A percentile compares a stretch with the other conserved stretches of the same genome.
Conservation (phyloP, 1,140 invertebrate species). For the Calosoma granatense region DNA sequence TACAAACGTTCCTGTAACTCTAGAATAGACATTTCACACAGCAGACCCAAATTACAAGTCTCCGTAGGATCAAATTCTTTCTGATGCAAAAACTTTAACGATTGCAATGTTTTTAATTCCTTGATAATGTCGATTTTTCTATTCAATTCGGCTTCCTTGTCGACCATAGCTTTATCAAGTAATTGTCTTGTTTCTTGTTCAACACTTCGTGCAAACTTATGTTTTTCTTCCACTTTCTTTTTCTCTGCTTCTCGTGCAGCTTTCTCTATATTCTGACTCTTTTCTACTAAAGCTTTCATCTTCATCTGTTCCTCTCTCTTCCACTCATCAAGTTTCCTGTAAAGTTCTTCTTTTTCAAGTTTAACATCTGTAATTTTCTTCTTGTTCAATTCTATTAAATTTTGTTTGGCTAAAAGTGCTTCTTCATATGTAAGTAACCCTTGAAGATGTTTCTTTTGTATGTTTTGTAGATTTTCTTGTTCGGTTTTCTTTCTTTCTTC, state of each 20-base stretch:
- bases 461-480: slow-evolving; percentile 37
- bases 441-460: slow-evolving; percentile 43
- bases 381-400: slow-evolving; percentile 36
- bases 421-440: slow-evolving; percentile 45
- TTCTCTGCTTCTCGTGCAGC: slow-evolving; percentile 37
- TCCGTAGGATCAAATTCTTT: slow-evolving; percentile 45
- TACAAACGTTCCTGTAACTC: slow-evolving; percentile 41
- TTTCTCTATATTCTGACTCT: slow-evolving; percentile 35
- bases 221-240: slow-evolving; percentile 33
- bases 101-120: slow-evolving; percentile 42
- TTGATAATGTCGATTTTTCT: slow-evolving; percentile 40
- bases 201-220: slow-evolving; percentile 33
- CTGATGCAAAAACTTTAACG: slow-evolving; percentile 20
- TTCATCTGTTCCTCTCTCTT: slow-evolving; percentile 35
- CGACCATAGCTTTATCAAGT: slow-evolving; percentile 30
- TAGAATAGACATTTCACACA: slow-evolving; percentile 48
- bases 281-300: slow-evolving; percentile 36
- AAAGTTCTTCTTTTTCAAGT: slow-evolving; percentile 36
- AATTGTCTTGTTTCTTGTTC: slow-evolving; percentile 37
- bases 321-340: slow-evolving; percentile 39
- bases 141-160: slow-evolving; percentile 39
- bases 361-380: slow-evolving; percentile 38
- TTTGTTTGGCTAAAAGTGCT: slow-evolving; percentile 41
- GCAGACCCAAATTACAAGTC: slow-evolving; percentile 39
- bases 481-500: slow-evolving; percentile 35